These are phyloP conservation scores for Silurus asotus DNA, from an alignment of 2,113 vertebrate species.

Conservation along the genomic window DNA sequence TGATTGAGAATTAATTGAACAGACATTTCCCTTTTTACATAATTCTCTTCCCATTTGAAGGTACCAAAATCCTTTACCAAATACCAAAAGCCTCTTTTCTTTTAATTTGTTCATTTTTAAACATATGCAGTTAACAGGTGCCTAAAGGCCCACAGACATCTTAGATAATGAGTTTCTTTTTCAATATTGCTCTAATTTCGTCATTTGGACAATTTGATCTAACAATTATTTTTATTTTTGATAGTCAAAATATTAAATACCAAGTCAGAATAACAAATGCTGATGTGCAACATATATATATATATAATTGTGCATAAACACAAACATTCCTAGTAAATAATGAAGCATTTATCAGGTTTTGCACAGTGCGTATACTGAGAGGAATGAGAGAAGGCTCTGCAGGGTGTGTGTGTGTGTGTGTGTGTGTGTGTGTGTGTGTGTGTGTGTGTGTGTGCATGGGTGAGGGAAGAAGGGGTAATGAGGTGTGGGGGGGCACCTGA, in stretches of 20 bases:
- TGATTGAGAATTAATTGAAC: not conserved
- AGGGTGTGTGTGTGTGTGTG: not conserved
- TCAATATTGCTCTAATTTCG: not conserved
- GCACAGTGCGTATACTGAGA: not conserved
- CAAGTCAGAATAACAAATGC: not conserved
- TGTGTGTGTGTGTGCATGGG: not conserved
- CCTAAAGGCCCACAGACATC: not conserved
- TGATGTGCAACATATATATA: not conserved
- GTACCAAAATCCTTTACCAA: no score
- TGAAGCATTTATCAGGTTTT: not conserved
- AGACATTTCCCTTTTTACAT: not conserved
- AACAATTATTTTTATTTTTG: not conserved
- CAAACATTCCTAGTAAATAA: not conserved
- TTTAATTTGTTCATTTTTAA: not conserved
- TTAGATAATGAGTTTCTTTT: not conserved
- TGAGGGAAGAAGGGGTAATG: no score
- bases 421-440: constrained; percentile 10
- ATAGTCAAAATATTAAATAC: not conserved
- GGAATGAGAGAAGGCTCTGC: constrained; percentile 18
- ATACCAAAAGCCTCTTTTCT: no score
- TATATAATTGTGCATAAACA: not conserved
- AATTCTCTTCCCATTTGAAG: not conserved
- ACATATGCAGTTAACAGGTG: not conserved
- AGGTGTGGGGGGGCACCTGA: constrained; percentile 59
- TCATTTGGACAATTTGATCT: not conserved